Evolutionary conservation across 1,140 invertebrate species (phyloP), one percentile per base, ranked within the genome.

Genomic region (Teleogryllus occipitalis): DNA sequence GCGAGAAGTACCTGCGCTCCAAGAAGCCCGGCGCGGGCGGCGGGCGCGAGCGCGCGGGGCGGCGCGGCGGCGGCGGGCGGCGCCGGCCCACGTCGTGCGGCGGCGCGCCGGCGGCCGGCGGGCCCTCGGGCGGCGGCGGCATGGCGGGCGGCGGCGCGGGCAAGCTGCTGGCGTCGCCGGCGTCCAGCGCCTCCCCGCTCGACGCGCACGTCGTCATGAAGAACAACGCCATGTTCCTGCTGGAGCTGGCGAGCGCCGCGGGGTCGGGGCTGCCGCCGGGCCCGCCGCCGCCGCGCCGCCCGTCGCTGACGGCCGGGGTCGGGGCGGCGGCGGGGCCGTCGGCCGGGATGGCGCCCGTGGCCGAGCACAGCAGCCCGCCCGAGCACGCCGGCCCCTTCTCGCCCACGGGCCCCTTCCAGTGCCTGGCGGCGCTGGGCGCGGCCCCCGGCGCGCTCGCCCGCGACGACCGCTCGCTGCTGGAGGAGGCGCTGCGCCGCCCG

Each of bases 221-320:
- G 81, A 95, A 96, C 84, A 99, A 99, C 86, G 96, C 97, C 0
- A 91, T 97, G 87, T 99, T 99, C 85, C 86, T 99, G 14, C 86
- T 99, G 78, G 96, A 98, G 84, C 85, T 99, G 75, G 93, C 93
- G 2, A 93, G 93, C 82, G 90, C 94, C 0, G 90, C 89, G 14
- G 89, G 89, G 21, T 80, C 79, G 8, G 74, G 74, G 7, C 65
- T 76, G 10, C 79, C 79, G 49, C 22, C 75, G 8, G 46, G 47
- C 79, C 79, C 27, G 15, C 79, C 21, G 27, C n/a, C n/a, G n/a
- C 75, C 73, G 48, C 73, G 78, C 6, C n/a, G 47, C 72, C 54
- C 72, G 7, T 75, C 54, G 54, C 18, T 65, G 2, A 18, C 10
- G 54, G 54, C 54, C 49, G 15, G 8, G 49, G 15, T 75, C 74